Evolutionary conservation across 30 jellyfish, hydroid and myxozoan species (phyloP).

Genomic region (Pelagia noctiluca): DNA sequence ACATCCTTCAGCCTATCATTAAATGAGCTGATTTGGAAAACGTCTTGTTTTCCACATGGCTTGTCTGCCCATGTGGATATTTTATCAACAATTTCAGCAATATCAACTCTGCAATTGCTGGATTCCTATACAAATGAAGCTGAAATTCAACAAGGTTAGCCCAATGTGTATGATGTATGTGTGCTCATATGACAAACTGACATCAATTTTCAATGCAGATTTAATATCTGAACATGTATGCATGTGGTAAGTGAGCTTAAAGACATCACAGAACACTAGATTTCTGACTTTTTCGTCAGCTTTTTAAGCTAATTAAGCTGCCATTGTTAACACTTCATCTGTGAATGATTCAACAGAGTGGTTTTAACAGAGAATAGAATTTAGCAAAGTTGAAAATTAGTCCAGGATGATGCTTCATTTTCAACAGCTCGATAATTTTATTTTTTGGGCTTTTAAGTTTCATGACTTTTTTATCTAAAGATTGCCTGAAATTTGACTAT

Average conservation of each 20-base stretch:
- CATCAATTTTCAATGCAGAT: not conserved
- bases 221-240: not conserved
- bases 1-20: conserved; percentile 60
- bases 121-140: conserved; percentile 51
- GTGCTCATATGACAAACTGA: not conserved
- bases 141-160: conserved; percentile 54
- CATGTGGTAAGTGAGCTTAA: not conserved
- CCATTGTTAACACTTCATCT: not conserved
- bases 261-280: not conserved
- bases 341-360: not conserved
- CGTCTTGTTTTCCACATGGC: conserved; percentile 54
- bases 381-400: no score
- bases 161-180: not conserved
- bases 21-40: conserved; percentile 64
- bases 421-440: no score
- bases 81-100: conserved; percentile 59
- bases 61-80: conserved; percentile 56
- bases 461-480: no score
- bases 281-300: not conserved
- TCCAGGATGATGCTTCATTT: no score
- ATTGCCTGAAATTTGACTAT: no score
- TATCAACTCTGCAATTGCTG: conserved; percentile 56
- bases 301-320: not conserved
- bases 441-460: no score
- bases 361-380: no score